These are phyloP conservation scores for Chaetophractus vellerosus DNA, from an alignment of 2,797 vertebrate species.

Conservation along the genomic window DNA sequence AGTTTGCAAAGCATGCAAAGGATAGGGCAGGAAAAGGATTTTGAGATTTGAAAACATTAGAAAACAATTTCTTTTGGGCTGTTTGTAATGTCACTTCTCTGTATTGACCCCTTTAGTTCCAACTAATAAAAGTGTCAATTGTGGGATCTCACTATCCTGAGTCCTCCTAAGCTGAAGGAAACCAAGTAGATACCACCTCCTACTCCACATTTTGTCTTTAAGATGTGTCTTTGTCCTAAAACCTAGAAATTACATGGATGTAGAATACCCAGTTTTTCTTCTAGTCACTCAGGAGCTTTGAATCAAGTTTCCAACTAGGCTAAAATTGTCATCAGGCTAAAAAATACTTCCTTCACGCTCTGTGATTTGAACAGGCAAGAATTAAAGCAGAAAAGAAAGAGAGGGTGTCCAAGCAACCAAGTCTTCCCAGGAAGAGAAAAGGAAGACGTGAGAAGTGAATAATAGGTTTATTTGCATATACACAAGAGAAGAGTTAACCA, in stretches of 20 bases:
- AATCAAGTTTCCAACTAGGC: conserved; percentile 57
- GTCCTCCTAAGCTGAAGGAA: background rate
- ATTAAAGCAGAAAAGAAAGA: conserved; percentile 74
- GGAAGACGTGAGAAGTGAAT: conserved; percentile 75
- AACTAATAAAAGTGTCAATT: background rate
- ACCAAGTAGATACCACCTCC: background rate
- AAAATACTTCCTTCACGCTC: background rate
- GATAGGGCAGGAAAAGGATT: conserved; percentile 44
- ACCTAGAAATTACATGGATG: conserved; percentile 27
- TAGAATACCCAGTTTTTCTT: conserved; percentile 30
- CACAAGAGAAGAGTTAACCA: conserved; percentile 68
- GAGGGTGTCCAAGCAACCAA: conserved; percentile 66
- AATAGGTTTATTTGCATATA: conserved; percentile 85
- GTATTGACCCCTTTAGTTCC: background rate
- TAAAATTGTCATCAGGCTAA: background rate
- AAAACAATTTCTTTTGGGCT: conserved; percentile 30
- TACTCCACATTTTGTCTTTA: conserved; percentile 7
- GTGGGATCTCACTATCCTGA: background rate
- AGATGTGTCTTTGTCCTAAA: conserved; percentile 42
- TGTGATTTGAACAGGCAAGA: background rate
- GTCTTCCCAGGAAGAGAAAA: conserved; percentile 83
- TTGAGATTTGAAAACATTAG: conserved; percentile 41
- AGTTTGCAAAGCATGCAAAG: background rate
- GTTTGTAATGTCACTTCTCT: background rate
- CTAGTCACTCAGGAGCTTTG: conserved; percentile 39